Conservation (phyloP, 2,888 invertebrate species). For the Coelinius sp. region DNA sequence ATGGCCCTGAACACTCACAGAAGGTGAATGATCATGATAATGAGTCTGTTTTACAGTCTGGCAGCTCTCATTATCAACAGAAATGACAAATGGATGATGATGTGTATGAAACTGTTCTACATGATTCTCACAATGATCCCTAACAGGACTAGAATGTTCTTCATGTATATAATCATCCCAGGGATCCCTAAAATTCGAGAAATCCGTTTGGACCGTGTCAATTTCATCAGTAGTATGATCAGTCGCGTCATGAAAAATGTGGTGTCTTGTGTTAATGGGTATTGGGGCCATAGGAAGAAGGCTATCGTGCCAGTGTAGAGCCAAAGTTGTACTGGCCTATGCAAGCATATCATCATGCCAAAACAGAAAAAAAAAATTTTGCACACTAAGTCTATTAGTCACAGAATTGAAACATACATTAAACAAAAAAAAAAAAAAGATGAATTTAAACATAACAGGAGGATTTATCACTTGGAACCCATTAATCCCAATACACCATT, state of each 20-base stretch:
- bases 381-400: slow-evolving; percentile 67
- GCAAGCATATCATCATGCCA: slow-evolving; percentile 69
- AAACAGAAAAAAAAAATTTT: slow-evolving; percentile 65
- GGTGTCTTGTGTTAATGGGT: slow-evolving; percentile 31
- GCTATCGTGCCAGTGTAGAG: slow-evolving; percentile 65
- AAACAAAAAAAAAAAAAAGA: slow-evolving; percentile 32
- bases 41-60: background rate
- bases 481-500: slow-evolving; percentile 38
- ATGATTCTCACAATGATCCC: background rate
- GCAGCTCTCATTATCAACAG: background rate
- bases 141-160: background rate
- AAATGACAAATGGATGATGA: background rate
- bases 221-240: slow-evolving; percentile 48
- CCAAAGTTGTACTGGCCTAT: slow-evolving; percentile 68
- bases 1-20: background rate
- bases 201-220: slow-evolving; percentile 53
- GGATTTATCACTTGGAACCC: slow-evolving; percentile 53
- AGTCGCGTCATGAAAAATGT: slow-evolving; percentile 44
- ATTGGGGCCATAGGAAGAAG: slow-evolving; percentile 30
- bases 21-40: background rate
- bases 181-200: slow-evolving; percentile 77
- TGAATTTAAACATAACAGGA: slow-evolving; percentile 37
- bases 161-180: slow-evolving; percentile 78
- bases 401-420: slow-evolving; percentile 36
- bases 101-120: background rate